Conservation (phyloP, 2,113 vertebrate genomes). For the Salvator merianae region DNA sequence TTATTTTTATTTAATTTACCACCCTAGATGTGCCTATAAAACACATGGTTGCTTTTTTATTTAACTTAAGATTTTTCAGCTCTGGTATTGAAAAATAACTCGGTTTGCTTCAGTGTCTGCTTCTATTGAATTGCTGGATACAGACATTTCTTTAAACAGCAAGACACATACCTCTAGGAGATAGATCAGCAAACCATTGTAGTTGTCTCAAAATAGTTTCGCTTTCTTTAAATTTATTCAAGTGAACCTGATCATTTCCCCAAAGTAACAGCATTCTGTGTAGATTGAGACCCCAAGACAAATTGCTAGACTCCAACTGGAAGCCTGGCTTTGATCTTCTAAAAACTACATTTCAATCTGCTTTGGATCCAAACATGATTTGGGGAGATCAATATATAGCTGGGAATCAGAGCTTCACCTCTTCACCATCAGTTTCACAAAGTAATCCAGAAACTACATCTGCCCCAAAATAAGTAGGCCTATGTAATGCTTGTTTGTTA, state of each 20-base stretch:
- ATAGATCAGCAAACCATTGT: neutral
- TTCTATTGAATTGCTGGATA: neutral
- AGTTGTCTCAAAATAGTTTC: neutral
- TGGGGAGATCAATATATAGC: too few species aligned
- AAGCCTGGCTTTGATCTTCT: too few species aligned
- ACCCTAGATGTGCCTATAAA: constrained; percentile 18
- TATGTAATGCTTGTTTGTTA: too few species aligned
- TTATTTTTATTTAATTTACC: constrained; percentile 9
- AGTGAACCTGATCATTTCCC: neutral
- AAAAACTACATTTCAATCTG: too few species aligned
- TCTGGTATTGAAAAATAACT: neutral
- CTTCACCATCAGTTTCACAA: too few species aligned
- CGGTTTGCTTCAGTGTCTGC: neutral
- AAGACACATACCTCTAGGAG: neutral
- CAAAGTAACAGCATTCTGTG: neutral
- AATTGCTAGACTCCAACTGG: too few species aligned
- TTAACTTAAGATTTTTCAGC: neutral
- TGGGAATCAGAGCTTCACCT: too few species aligned
- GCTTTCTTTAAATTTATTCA: neutral
- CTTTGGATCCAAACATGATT: too few species aligned
- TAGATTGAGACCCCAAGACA: too few species aligned
- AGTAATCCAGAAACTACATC: too few species aligned
- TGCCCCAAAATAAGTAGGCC: too few species aligned
- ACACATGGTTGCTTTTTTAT: neutral
- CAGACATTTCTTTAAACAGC: constrained; percentile 2